Evolutionary conservation across 2,113 vertebrate species (phyloP).

Genomic region (Channa maculata): DNA sequence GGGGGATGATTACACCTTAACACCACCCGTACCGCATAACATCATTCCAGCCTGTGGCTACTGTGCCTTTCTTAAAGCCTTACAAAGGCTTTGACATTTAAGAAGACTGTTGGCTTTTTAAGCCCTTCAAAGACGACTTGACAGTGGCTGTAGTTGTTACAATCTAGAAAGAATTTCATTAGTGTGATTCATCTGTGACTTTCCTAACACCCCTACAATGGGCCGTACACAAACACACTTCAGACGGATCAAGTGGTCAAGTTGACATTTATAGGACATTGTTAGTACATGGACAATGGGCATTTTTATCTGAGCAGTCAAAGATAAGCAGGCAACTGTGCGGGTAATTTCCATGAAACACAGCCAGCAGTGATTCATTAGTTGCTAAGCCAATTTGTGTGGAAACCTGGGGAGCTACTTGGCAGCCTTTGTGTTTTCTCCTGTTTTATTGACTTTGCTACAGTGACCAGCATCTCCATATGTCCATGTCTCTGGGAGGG

Average conservation of each 20-base stretch:
- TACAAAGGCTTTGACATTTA: conserved; percentile 73
- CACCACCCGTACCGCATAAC: conserved; percentile 20
- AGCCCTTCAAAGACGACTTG: conserved; percentile 65
- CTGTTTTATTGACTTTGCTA: conserved; percentile 44
- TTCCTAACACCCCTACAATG: conserved; percentile 52
- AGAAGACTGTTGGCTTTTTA: conserved; percentile 66
- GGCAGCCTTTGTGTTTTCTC: conserved; percentile 52
- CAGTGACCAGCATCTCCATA: conserved; percentile 47
- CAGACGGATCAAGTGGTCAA: conserved; percentile 50
- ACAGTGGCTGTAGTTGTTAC: conserved; percentile 45
- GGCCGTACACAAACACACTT: conserved; percentile 51
- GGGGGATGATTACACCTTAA: conserved; percentile 48
- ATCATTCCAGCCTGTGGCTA: conserved; percentile 44
- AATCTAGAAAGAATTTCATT: conserved; percentile 75
- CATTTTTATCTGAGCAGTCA: conserved; percentile 35
- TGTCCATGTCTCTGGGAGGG: conserved; percentile 44
- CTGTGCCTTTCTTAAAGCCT: conserved; percentile 57
- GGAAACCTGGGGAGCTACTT: conserved; percentile 44
- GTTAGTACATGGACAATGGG: conserved; percentile 32
- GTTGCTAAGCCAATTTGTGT: conserved; percentile 41
- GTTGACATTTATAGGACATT: conserved; percentile 42
- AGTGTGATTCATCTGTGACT: conserved; percentile 56
- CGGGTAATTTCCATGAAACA: conserved; percentile 54
- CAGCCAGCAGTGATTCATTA: conserved; percentile 56
- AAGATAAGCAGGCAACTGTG: conserved; percentile 28